Evolutionary conservation across 2,888 invertebrate genomes (phyloP).

Genomic region (Drosophila paramelanica): DNA sequence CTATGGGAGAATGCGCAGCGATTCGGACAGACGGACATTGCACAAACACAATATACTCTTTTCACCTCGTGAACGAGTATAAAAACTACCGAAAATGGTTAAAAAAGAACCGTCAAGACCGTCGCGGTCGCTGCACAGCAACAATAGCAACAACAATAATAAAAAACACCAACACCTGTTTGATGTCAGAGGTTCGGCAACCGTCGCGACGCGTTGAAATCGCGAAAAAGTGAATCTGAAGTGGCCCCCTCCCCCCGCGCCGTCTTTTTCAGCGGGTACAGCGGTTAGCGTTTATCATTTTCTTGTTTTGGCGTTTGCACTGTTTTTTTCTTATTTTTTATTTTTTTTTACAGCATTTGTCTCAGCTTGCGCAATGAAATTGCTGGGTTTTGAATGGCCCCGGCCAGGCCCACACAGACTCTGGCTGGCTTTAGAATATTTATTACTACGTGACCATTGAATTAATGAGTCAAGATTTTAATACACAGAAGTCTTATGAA

Average conservation of each 20-base stretch:
- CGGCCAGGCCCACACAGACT: constrained; percentile 12
- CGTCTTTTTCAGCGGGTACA: not conserved
- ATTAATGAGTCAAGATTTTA: constrained; percentile 50
- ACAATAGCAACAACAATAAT: constrained; percentile 17
- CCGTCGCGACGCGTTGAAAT: constrained; percentile 33
- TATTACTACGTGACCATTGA: constrained; percentile 68
- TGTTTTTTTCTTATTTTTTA: not conserved
- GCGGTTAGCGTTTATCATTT: constrained; percentile 21
- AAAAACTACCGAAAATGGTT: constrained; percentile 35
- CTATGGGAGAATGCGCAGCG: too few relatives aligned
- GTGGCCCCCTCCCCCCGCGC: constrained; percentile 8
- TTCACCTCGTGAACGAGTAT: too few relatives aligned
- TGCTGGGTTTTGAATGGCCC: constrained; percentile 36
- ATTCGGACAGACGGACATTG: too few relatives aligned
- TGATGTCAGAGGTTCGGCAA: constrained; percentile 50
- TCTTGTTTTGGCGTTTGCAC: constrained; percentile 33
- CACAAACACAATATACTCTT: too few relatives aligned
- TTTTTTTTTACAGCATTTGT: constrained; percentile 24
- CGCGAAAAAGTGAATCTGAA: constrained; percentile 62
- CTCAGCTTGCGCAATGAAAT: constrained; percentile 56
- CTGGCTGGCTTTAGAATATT: constrained; percentile 61
- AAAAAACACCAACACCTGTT: constrained; percentile 23
- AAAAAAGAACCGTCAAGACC: constrained; percentile 52
- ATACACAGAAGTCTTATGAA: constrained; percentile 23
- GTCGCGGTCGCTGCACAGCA: constrained; percentile 39